Conservation (phyloP, 1,140 invertebrate species). For the Leptinotarsa defecta region DNA sequence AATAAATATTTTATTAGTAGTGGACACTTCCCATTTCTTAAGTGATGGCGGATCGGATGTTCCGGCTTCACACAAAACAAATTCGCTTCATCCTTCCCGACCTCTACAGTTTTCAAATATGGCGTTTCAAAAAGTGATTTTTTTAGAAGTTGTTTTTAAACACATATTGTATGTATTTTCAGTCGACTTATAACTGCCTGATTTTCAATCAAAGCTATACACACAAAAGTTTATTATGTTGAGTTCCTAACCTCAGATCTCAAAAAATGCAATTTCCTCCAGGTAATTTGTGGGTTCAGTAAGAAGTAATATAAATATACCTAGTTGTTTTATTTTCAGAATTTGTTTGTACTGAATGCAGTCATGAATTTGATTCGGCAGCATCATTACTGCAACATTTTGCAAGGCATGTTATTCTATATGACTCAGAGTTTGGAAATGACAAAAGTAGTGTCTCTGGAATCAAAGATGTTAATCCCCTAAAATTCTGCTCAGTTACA, state of each 20-base stretch:
- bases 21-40: too few relatives aligned
- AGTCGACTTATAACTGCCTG: too few relatives aligned
- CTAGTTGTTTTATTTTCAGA: conserved; percentile 28
- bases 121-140: too few relatives aligned
- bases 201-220: too few relatives aligned
- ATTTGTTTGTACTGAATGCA: conserved; percentile 33
- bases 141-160: too few relatives aligned
- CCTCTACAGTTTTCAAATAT: too few relatives aligned
- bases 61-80: conserved; percentile 11
- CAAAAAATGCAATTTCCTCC: background rate
- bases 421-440: conserved; percentile 3
- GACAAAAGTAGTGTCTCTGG: conserved; percentile 27
- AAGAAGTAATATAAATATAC: background rate
- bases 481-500: conserved; percentile 32
- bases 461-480: conserved; percentile 31
- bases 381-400: conserved; percentile 33
- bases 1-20: too few relatives aligned
- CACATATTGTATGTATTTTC: too few relatives aligned
- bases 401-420: conserved; percentile 30
- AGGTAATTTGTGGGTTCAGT: background rate
- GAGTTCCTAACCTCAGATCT: too few relatives aligned
- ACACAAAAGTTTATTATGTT: too few relatives aligned
- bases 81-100: too few relatives aligned
- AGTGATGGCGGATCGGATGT: conserved; percentile 22
- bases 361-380: conserved; percentile 29